Evolutionary conservation across 2,113 vertebrate species (phyloP).

Genomic region (Sterrhoptilus dennistouni): DNA sequence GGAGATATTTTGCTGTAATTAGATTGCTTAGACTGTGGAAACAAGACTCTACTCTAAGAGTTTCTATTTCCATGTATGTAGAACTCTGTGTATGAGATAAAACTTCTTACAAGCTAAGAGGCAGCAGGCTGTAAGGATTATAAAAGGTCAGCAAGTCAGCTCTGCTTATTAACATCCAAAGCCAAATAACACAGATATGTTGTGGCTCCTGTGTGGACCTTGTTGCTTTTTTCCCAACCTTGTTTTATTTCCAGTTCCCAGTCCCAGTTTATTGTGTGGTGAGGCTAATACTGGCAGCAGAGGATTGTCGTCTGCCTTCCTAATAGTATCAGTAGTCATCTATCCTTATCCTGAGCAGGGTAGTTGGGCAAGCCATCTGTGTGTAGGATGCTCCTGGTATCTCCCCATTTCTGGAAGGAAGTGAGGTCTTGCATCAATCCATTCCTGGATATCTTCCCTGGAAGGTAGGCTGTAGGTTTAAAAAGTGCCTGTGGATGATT

Average conservation of each 20-base stretch:
- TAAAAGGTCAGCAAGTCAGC: not conserved
- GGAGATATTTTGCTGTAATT: not conserved
- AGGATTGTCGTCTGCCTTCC: not conserved
- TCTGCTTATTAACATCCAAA: not conserved
- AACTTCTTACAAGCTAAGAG: not conserved
- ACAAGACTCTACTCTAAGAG: not conserved
- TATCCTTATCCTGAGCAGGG: accelerated
- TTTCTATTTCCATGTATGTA: not conserved
- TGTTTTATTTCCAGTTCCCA: not conserved
- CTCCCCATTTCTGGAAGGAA: not conserved
- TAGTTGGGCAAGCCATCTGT: not conserved
- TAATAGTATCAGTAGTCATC: accelerated
- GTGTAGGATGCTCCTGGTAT: not conserved
- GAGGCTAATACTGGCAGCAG: not conserved
- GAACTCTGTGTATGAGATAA: not conserved
- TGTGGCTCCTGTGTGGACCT: not conserved
- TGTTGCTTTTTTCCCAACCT: not conserved
- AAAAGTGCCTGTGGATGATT: not conserved
- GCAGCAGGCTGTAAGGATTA: not conserved
- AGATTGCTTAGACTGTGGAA: not conserved
- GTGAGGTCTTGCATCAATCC: not conserved
- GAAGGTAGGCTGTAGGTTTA: not conserved
- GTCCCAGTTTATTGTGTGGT: not conserved
- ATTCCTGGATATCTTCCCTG: not conserved
- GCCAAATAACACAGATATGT: not conserved